Evolutionary conservation across 2,797 vertebrate genomes (phyloP).

Genomic region (Esox lucius): DNA sequence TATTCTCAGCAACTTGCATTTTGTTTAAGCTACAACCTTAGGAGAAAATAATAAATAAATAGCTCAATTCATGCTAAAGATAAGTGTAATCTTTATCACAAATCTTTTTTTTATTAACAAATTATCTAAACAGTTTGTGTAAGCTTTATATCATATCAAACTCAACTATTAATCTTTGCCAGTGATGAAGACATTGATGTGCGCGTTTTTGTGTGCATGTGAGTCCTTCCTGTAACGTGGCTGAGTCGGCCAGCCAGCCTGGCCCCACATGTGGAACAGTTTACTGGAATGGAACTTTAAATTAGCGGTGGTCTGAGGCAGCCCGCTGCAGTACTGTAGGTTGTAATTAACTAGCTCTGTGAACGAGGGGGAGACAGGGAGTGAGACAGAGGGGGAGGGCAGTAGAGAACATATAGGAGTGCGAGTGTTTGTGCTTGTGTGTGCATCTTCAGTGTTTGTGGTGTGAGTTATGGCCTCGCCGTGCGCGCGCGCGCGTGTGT

Average conservation of each 20-base stretch:
- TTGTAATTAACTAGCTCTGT: constrained; percentile 39
- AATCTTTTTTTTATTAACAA: no score
- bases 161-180: no score
- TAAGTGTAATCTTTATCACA: no score
- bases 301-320: constrained; percentile 35
- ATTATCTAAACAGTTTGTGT: no score
- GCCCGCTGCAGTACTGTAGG: constrained; percentile 33
- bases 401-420: background rate
- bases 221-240: constrained; percentile 33
- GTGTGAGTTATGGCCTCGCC: background rate
- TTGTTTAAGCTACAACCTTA: no score
- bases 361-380: constrained; percentile 6
- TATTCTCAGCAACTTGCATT: no score
- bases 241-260: constrained; percentile 24
- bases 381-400: background rate
- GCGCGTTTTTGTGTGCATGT: constrained; percentile 14
- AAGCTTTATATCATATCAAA: no score
- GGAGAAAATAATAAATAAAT: no score
- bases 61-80: no score
- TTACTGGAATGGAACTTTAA: constrained; percentile 43
- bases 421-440: background rate
- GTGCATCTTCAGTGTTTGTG: background rate
- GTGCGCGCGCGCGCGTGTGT: background rate
- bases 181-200: background rate
- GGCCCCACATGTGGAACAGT: constrained; percentile 54